Base-by-base conservation (phyloP, 2,797 vertebrate species). In the Nyctibius grandis region DNA sequence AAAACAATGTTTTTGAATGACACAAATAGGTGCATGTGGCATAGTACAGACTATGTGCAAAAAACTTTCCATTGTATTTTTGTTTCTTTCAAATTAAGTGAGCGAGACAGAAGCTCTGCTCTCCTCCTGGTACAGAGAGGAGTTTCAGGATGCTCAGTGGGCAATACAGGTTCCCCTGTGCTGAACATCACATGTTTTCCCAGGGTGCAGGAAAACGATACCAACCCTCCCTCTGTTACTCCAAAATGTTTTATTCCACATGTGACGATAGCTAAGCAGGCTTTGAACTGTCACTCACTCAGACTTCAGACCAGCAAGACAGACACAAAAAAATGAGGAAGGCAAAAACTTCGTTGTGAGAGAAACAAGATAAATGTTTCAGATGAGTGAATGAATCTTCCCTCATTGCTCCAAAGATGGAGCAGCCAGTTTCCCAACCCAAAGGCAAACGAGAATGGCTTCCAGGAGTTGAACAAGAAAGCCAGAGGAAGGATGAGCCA, bases 401-500 rank as follows among this genome's bases (percentile, higher is more conserved):
- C 50, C 17, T 9, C 47, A 31, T 29, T 85, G 64, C 86, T 94
- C 57, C 26, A 5, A 77, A 76, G 70, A 79, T 0, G 0, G 40
- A 72, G 64, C 59, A 80, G 72, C 20, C 84, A 44, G 64, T 15
- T 92, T 65, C 75, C 38, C 61, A 88, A 89, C 38, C 25, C 29
- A 1, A 50, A 9, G 15, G 53, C 85, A 80, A 92, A 88, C 31
- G 59, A 45, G 88, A 75, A 82, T 50, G 70, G 31, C n/a, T 95
- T 90, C 83, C 86, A 95, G 54, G 51, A 94, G 75, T 2, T 69
- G 59, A 89, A 84, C 25, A 72, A 90, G 45, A 91, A 95, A 95
- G 80, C 42, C 80, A 95, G 68, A 72, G 89, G 33, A 80, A 31
- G 31, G 61, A 93, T 50, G 51, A 96, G 92, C 86, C 89, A 95